phyloP scores from a whole-genome alignment of 2,113 vertebrate genomes.

The Helogale parvula region DNA sequence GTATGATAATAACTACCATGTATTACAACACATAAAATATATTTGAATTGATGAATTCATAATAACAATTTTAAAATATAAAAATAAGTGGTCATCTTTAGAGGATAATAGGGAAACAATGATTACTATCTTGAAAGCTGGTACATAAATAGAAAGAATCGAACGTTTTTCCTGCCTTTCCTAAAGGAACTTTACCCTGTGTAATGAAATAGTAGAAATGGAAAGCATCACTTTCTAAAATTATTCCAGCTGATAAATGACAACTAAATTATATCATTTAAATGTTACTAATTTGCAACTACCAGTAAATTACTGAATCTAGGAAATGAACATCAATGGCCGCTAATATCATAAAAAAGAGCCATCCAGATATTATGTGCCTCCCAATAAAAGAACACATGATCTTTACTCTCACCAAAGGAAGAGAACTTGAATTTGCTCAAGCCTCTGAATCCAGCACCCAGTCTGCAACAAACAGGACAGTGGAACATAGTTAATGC shows the following conservation, averaged over 20 bases:
- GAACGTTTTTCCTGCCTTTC: neutral
- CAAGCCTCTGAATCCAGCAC: neutral
- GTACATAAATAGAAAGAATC: neutral
- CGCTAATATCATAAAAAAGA: neutral
- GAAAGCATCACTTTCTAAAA: neutral
- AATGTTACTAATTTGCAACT: neutral
- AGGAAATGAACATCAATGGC: neutral
- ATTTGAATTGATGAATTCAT: slow-evolving; percentile 16
- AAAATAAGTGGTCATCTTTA: neutral
- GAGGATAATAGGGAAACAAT: neutral
- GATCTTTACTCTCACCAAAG: neutral
- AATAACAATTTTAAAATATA: neutral
- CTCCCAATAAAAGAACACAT: neutral
- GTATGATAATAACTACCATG: neutral
- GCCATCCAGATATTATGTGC: neutral
- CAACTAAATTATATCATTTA: neutral
- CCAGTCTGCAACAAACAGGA: neutral
- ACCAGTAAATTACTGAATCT: neutral
- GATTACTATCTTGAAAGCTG: neutral
- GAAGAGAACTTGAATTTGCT: neutral
- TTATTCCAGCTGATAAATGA: neutral
- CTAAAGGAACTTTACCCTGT: neutral
- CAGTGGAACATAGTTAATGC: neutral
- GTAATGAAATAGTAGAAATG: neutral
- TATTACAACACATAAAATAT: neutral